Evolutionary conservation across 1,140 invertebrate genomes (phyloP).

Genomic region (Caenorhabditis briggsae): DNA sequence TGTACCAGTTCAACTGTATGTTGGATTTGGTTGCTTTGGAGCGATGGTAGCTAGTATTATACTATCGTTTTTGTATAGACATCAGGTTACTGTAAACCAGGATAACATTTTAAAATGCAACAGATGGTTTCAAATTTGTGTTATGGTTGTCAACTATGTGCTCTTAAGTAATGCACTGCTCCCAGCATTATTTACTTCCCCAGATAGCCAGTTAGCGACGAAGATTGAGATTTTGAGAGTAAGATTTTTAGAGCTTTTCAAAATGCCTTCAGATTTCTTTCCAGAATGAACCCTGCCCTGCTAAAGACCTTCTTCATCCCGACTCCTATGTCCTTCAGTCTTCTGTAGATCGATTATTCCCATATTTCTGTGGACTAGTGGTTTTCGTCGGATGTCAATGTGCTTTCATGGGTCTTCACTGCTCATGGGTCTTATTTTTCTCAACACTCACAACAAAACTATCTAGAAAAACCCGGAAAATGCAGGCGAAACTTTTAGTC

Average conservation of each 20-base stretch:
- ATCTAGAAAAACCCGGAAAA: neutral
- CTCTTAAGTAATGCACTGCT: neutral
- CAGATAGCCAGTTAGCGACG: neutral
- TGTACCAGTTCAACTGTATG: neutral
- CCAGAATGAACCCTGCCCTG: neutral
- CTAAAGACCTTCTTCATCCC: neutral
- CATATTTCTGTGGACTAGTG: neutral
- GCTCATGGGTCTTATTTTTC: neutral
- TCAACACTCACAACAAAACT: neutral
- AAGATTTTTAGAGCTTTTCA: neutral
- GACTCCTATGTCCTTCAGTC: neutral
- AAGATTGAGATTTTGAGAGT: neutral
- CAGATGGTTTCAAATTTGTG: neutral
- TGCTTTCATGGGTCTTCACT: slow-evolving; percentile 1
- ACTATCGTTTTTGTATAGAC: neutral
- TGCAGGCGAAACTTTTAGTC: slow-evolving; percentile 2
- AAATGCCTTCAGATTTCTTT: neutral
- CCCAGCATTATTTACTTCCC: neutral
- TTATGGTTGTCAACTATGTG: neutral
- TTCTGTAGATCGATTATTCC: neutral
- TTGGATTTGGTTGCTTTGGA: neutral
- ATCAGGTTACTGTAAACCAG: neutral
- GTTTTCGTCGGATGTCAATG: neutral
- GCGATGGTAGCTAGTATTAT: neutral
- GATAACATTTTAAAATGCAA: neutral